These are phyloP conservation scores for Empidonax alnorum DNA, from an alignment of 2,113 vertebrate genomes.

Conservation along the genomic window DNA sequence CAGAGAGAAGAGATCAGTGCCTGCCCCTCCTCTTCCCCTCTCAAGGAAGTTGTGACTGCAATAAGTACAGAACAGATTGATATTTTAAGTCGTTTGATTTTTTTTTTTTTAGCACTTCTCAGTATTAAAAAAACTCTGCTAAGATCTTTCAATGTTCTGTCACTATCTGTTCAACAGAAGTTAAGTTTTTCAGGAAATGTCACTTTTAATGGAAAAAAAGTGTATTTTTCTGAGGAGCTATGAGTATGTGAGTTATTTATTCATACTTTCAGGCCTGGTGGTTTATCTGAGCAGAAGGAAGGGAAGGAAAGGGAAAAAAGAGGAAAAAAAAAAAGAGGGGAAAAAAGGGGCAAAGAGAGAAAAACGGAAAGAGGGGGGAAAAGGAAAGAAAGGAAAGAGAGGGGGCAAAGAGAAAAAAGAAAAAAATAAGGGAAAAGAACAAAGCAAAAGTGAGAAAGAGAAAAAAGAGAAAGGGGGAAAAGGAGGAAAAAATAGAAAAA, in stretches of 20 bases:
- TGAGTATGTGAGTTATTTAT: rapidly evolving
- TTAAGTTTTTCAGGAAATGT: background rate
- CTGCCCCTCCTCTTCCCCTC: background rate
- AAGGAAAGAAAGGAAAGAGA: background rate
- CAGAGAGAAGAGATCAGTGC: background rate
- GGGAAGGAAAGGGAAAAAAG: background rate
- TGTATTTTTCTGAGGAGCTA: rapidly evolving
- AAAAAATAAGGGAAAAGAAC: no score
- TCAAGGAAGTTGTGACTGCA: rapidly evolving
- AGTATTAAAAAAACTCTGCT: background rate
- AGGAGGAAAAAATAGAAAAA: no score
- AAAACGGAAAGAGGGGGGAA: background rate
- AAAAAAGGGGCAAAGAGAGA: rapidly evolving
- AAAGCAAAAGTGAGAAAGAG: no score
- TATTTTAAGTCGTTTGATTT: background rate
- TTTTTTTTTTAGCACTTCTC: background rate
- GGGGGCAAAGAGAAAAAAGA: no score
- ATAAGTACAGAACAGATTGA: background rate
- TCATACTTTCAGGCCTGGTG: rapidly evolving
- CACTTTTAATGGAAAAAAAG: background rate
- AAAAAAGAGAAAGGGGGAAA: no score
- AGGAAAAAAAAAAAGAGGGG: rapidly evolving
- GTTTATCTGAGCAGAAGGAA: background rate
- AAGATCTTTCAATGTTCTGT: background rate
- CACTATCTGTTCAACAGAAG: rapidly evolving